Evolutionary conservation across 2,113 vertebrate genomes (phyloP).

Genomic region (Gobio gobio): DNA sequence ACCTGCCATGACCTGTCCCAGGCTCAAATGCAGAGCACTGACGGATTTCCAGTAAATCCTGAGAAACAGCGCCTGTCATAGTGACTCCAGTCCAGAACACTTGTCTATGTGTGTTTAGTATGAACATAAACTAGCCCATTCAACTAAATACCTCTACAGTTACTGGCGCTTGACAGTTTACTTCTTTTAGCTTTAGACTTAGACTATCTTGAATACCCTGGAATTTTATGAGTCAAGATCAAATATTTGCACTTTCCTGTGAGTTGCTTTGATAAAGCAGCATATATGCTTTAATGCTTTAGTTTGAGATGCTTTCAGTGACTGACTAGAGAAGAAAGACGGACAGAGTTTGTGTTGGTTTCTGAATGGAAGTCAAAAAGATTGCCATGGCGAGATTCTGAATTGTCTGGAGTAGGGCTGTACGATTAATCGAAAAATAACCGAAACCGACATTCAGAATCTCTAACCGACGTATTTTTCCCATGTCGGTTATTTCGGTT

Average conservation of each 20-base stretch:
- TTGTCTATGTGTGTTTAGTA: not conserved
- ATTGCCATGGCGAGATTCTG: not conserved
- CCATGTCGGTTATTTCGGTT: too few species aligned
- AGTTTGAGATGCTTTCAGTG: not conserved
- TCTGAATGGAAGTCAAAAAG: not conserved
- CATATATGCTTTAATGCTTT: not conserved
- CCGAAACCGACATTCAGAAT: too few species aligned
- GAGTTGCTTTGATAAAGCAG: not conserved
- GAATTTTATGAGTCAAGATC: not conserved
- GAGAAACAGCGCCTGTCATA: not conserved
- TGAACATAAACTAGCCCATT: not conserved
- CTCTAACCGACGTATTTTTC: too few species aligned
- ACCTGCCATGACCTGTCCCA: conserved; percentile 51
- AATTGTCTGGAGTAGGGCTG: not conserved
- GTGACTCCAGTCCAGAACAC: not conserved
- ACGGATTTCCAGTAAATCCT: conserved; percentile 45
- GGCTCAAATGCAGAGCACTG: conserved; percentile 24
- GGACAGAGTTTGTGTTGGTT: not conserved
- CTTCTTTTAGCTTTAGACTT: not conserved
- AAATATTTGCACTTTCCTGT: not conserved
- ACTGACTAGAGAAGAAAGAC: not conserved
- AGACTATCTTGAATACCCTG: not conserved
- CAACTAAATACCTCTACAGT: not conserved
- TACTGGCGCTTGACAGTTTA: not conserved
- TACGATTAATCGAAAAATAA: too few species aligned